Conservation (phyloP, 2,888 invertebrate species). For the Gnatocerus cornutus region DNA sequence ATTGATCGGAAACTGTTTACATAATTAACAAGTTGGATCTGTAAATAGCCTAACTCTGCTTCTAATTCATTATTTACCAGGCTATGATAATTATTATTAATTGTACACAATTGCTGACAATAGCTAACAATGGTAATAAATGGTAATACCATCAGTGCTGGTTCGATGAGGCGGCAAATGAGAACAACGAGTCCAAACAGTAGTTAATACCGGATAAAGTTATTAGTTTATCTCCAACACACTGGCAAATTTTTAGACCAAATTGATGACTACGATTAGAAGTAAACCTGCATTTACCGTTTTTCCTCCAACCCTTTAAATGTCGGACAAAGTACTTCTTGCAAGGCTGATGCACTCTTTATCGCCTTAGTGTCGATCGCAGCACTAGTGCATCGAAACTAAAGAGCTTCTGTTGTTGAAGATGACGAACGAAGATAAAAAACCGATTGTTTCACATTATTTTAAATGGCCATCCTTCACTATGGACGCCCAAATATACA, state of each 20-base stretch:
- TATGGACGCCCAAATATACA: too few species aligned
- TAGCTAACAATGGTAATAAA: slow-evolving; percentile 20
- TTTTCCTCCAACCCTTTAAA: too few species aligned
- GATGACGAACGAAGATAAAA: too few species aligned
- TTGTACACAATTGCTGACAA: slow-evolving; percentile 37
- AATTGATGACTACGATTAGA: not conserved
- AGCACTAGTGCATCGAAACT: too few species aligned
- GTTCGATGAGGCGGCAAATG: slow-evolving; percentile 12
- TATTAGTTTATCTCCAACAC: not conserved
- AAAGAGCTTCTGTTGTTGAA: too few species aligned
- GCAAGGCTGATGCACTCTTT: too few species aligned
- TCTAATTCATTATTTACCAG: slow-evolving; percentile 35
- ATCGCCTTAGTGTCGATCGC: too few species aligned
- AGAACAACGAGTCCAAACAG: slow-evolving; percentile 6
- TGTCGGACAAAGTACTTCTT: too few species aligned
- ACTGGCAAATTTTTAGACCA: not conserved
- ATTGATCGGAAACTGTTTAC: slow-evolving; percentile 24
- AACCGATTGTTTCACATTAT: too few species aligned
- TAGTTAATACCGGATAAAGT: not conserved
- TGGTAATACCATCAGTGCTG: slow-evolving; percentile 10
- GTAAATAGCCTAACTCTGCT: slow-evolving; percentile 31
- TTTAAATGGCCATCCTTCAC: too few species aligned
- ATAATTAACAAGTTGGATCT: slow-evolving; percentile 38
- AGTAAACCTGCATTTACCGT: too few species aligned
- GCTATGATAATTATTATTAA: slow-evolving; percentile 38